phyloP scores from a whole-genome alignment of 2,888 invertebrate genomes.

The Sinohyriopsis cumingii region DNA sequence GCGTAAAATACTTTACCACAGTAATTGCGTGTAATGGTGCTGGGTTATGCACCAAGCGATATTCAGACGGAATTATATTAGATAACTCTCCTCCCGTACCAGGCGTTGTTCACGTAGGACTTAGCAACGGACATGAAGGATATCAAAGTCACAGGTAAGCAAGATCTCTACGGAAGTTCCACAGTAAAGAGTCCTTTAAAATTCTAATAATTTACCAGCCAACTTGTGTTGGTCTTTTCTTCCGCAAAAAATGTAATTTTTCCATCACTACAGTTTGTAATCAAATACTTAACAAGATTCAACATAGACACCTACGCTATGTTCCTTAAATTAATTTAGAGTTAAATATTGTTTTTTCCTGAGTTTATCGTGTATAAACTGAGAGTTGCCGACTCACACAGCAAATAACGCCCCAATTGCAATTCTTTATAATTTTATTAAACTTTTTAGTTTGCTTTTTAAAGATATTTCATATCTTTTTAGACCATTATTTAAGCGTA shows the following conservation, averaged over 20 bases:
- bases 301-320: too few relatives aligned
- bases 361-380: too few relatives aligned
- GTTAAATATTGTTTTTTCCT: too few relatives aligned
- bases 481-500: too few relatives aligned
- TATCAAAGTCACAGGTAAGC: conserved; percentile 9
- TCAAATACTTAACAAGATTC: neutral
- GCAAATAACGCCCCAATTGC: too few relatives aligned
- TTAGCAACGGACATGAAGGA: conserved; percentile 9
- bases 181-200: neutral
- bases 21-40: conserved; percentile 30
- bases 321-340: too few relatives aligned
- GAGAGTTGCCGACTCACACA: too few relatives aligned
- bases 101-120: conserved; percentile 24
- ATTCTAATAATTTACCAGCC: neutral
- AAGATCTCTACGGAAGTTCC: neutral
- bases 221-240: too few relatives aligned
- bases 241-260: neutral
- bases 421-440: too few relatives aligned
- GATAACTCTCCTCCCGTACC: conserved; percentile 38
- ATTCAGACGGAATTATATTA: conserved; percentile 20
- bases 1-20: conserved; percentile 19
- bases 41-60: conserved; percentile 22
- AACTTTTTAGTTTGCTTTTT: too few relatives aligned
- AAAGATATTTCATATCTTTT: too few relatives aligned
- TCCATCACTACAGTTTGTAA: neutral